Conservation (phyloP, 2,797 vertebrate genomes). For the Leptatherina wallacei region DNA sequence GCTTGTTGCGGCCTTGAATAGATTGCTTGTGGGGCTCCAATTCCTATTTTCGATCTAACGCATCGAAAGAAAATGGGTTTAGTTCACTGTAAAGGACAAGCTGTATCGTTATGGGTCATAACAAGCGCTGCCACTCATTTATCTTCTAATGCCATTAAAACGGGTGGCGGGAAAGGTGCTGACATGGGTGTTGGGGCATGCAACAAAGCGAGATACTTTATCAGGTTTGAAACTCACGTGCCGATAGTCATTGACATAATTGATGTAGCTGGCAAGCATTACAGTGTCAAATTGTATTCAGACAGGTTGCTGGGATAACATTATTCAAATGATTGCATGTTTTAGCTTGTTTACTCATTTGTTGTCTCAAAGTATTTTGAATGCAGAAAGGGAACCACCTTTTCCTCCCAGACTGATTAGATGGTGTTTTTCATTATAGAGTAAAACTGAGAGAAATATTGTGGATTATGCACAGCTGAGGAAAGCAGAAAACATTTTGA, state of each 20-base stretch:
- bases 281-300: constrained; percentile 54
- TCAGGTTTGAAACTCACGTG: constrained; percentile 41
- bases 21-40: constrained; percentile 82
- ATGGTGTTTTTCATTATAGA: constrained; percentile 15
- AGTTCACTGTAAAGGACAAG: constrained; percentile 75
- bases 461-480: neutral
- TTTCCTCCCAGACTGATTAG: neutral
- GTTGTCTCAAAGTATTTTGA: constrained; percentile 33
- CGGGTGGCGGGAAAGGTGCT: constrained; percentile 61
- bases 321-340: constrained; percentile 40
- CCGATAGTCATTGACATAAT: constrained; percentile 64
- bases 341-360: constrained; percentile 44
- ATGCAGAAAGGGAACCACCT: constrained; percentile 13
- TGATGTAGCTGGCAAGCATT: constrained; percentile 51
- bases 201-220: constrained; percentile 60
- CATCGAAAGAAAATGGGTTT: constrained; percentile 72
- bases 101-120: constrained; percentile 75
- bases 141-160: constrained; percentile 77
- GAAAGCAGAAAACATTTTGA: neutral
- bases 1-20: constrained; percentile 80
- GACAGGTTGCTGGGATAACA: constrained; percentile 38
- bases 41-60: constrained; percentile 67
- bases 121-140: constrained; percentile 77
- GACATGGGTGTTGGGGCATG: constrained; percentile 74
- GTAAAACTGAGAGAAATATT: neutral